phyloP scores from a whole-genome alignment of 1,140 invertebrate genomes.

The Drepana arcuata region DNA sequence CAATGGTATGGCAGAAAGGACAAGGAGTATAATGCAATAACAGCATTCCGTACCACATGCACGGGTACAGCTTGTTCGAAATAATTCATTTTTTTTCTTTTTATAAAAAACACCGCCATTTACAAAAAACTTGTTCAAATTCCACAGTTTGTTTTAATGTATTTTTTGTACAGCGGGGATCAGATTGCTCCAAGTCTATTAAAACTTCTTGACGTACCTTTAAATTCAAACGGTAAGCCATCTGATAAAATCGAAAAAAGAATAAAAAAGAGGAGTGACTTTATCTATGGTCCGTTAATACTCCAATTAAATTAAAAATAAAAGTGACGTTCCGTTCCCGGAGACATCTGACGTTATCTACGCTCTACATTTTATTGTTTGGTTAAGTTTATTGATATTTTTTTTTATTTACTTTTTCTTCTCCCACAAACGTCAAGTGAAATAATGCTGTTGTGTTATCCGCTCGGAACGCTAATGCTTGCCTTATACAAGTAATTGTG shows the following conservation, averaged over 20 bases:
- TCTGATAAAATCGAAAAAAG: conserved; percentile 56
- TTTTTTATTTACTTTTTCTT: neutral
- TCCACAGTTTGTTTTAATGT: conserved; percentile 20
- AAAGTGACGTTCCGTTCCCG: conserved; percentile 37
- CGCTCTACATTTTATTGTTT: conserved; percentile 10
- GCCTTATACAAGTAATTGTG: no score
- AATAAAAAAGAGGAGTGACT: conserved; percentile 40
- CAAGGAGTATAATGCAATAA: no score
- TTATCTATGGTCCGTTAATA: conserved; percentile 63
- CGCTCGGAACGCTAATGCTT: no score
- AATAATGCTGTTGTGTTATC: no score
- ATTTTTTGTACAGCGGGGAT: conserved; percentile 35
- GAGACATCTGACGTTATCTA: conserved; percentile 18
- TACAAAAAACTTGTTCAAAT: conserved; percentile 3
- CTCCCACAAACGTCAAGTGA: neutral
- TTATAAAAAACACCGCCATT: neutral
- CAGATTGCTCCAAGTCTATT: conserved; percentile 62
- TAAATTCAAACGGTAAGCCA: conserved; percentile 67
- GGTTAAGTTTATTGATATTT: conserved; percentile 15
- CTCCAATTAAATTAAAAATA: conserved; percentile 62
- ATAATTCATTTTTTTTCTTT: no score
- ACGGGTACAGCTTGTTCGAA: no score
- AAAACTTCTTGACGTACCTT: conserved; percentile 66
- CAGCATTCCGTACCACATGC: no score
- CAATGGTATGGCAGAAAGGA: neutral